Conservation (phyloP, 1,140 invertebrate species). For the Sitobion miscanthi region DNA sequence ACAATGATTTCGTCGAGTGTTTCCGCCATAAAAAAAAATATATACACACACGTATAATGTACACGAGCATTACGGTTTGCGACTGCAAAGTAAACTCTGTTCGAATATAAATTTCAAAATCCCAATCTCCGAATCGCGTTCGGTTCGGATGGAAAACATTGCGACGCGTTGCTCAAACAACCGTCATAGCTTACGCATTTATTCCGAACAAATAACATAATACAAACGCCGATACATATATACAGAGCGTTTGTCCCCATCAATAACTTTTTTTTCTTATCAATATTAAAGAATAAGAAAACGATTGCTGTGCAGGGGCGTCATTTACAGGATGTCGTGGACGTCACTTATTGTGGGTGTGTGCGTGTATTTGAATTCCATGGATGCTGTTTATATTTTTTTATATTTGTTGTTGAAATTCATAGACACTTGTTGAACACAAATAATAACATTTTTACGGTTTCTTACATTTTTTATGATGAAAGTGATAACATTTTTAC, state of each 20-base stretch:
- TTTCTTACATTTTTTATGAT: not conserved
- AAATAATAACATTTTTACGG: not conserved
- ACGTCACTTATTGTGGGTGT: not conserved
- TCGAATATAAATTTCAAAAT: slow-evolving; percentile 16
- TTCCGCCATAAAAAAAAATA: not conserved
- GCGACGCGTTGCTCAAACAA: not conserved
- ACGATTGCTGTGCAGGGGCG: not conserved
- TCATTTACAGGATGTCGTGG: not conserved
- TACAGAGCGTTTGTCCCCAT: not conserved
- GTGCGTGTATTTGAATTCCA: not conserved
- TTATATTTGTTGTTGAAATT: not conserved
- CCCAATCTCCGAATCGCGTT: not conserved
- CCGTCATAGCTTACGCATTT: not conserved
- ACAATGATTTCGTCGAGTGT: not conserved
- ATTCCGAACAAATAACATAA: not conserved
- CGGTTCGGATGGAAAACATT: not conserved
- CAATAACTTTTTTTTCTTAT: not conserved
- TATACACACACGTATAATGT: not conserved
- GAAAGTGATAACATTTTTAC: not conserved
- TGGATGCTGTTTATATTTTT: not conserved
- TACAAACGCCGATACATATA: not conserved
- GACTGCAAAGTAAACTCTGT: slow-evolving; percentile 9
- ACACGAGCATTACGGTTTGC: not conserved
- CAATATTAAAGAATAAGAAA: not conserved
- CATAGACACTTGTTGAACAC: not conserved